Evolutionary conservation across 2,888 invertebrate genomes (phyloP), one percentile per base, ranked within the genome.

Genomic region (Papilio elwesi): DNA sequence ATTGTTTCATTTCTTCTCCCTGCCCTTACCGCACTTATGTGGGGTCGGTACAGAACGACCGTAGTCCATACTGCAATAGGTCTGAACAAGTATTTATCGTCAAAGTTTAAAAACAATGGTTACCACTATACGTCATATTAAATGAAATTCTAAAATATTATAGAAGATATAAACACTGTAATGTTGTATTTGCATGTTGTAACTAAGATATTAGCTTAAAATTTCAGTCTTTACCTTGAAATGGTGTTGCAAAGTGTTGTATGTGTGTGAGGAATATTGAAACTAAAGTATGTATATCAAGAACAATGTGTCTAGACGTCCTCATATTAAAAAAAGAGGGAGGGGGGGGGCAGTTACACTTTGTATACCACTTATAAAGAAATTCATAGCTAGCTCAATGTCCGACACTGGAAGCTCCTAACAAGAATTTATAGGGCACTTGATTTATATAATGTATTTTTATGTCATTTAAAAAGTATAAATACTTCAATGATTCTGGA

Each of bases 261-360:
- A 57, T 26, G 26, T 0, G 6, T 59, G 12, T 38, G 9, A 59
- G 36, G 57, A 38, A 59, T 59, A 59, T 59, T 59, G 36, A 59
- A 59, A 59, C 36, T 59, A 38, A 9, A 38, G 9, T 43, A 43
- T 43, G 43, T 43, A 38, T n/a, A 59, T 59, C 13, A 59, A 13
- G 9, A 36, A 59, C 36, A 38, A 59, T 59, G 38, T 59, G 57
- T 59, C 38, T 59, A 59, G 57, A 59, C 57, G 57, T n/a, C 38
- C 38, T n/a, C 6, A 59, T n/a, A 13, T 59, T 59, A 38, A 3
- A 43, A 43, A 43, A 43, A 26, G 2, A n/a, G n/a, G n/a, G n/a
- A n/a, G n/a, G n/a, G n/a, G n/a, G 36, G 57, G 0, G 57, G 38
- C 36, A 13, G 36, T 59, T n/a, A 59, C 36, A 59, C n/a, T 36